A percentile compares a stretch with the other conserved stretches of the same genome.
phyloP scores from a whole-genome alignment of 2,888 invertebrate genomes.

The Listrodromus nycthemerus region DNA sequence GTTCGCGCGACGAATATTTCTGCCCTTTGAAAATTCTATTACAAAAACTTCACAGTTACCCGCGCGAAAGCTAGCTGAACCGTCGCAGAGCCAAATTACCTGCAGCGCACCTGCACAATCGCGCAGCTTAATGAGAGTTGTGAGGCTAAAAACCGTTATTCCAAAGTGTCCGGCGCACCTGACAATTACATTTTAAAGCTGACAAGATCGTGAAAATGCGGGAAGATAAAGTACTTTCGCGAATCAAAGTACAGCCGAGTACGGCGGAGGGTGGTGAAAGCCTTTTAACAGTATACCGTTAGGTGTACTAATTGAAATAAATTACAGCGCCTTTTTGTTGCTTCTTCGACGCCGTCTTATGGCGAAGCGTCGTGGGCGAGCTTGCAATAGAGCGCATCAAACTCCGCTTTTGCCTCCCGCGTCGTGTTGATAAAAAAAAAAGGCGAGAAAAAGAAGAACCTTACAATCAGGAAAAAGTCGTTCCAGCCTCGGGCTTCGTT shows the following conservation, averaged over 20 bases:
- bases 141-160: constrained; percentile 24
- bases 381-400: constrained; percentile 5
- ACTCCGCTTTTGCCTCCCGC: not conserved
- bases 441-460: not conserved
- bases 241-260: constrained; percentile 3
- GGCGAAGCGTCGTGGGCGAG: not conserved
- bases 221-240: constrained; percentile 19
- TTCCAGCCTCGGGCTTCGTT: constrained; percentile 42
- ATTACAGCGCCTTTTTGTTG: constrained; percentile 27
- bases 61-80: constrained; percentile 8
- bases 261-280: not conserved
- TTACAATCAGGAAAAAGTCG: constrained; percentile 18
- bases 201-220: constrained; percentile 13
- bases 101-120: constrained; percentile 15
- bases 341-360: constrained; percentile 25
- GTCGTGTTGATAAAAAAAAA: constrained; percentile 15
- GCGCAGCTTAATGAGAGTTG: constrained; percentile 24
- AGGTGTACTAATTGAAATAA: constrained; percentile 44
- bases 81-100: constrained; percentile 30
- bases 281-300: not conserved
- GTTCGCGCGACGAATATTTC: not conserved
- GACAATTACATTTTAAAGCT: constrained; percentile 25
- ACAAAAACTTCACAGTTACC: not conserved
- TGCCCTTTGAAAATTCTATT: constrained; percentile 1
- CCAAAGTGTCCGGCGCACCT: constrained; percentile 8